Evolutionary conservation across 2,888 invertebrate genomes (phyloP).

Genomic region (Rhynchonema sp.): DNA sequence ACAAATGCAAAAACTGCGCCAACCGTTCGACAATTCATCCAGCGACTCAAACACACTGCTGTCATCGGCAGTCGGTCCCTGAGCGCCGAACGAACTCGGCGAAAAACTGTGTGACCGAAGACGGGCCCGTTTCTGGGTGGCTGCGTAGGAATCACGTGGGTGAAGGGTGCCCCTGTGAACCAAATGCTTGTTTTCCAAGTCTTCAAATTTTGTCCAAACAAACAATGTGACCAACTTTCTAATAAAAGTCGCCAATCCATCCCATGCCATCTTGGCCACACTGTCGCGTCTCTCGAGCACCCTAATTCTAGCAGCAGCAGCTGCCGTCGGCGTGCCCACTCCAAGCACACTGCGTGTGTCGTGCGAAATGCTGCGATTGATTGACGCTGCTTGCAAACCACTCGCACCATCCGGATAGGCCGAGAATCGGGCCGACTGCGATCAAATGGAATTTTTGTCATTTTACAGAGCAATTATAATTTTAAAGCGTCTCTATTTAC

Average conservation of each 20-base stretch:
- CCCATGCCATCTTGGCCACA: constrained; percentile 8
- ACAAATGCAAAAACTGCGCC: too few species aligned
- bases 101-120: background rate
- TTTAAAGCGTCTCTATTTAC: too few species aligned
- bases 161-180: background rate
- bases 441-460: background rate
- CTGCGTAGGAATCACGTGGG: background rate
- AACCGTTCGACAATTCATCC: background rate
- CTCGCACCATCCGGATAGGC: too few species aligned
- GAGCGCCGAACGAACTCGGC: background rate
- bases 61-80: background rate
- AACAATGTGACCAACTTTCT: background rate
- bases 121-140: background rate
- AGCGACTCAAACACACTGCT: background rate
- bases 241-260: constrained; percentile 3
- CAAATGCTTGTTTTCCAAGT: too few species aligned
- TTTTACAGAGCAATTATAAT: too few species aligned
- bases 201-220: too few species aligned
- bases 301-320: background rate
- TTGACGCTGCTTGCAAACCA: background rate
- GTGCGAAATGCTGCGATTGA: background rate
- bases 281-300: constrained; percentile 3
- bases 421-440: background rate
- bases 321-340: too few species aligned
- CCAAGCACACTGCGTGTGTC: background rate